Evolutionary conservation across 2,888 invertebrate genomes (phyloP), one percentile per base, ranked within the genome.

Genomic region (Synergus laeviventris): DNA sequence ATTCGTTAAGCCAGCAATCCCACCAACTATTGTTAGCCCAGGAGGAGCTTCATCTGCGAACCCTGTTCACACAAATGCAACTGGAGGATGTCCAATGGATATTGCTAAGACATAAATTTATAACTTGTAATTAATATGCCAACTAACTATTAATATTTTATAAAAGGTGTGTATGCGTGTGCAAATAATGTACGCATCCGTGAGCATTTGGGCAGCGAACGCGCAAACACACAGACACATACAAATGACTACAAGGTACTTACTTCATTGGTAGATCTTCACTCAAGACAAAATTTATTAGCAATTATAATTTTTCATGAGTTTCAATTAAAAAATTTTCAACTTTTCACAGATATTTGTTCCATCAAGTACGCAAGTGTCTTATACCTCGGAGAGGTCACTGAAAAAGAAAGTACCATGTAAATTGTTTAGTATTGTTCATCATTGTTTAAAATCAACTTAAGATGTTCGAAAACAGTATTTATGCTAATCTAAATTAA

Each of bases 1-100:
- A 85, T 97, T 97, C 89, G 95, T 97, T 79, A 97, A 97, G 91
- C 97, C 97, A 79, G 97, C 96, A 79, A 94, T 96, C 90, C 96
- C 96, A 79, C 92, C 93, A 81, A 92, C 92, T 82, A 91, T 92
- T 83, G 89, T 92, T 82, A 92, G 92, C 76, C 91, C 93, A 1
- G 70, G 70, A 31, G 49, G 21, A 31, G 45, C 70, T 49, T 49
- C 70, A 70, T 31, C 70, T 36, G 70, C 42, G 9, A 49, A 70
- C 9, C 5, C 31, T 31, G 45, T 49, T 18, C 70, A 70, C 2
- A 49, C 86, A 76, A 89, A 86, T 75, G 80, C 84, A 56, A 78
- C 86, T 78, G 79, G 86, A 49, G 88, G 89, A 42, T 91, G 91
- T 76, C 91, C 91, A 45, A 91, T 91, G 91, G 91, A 91, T 79